These are phyloP conservation scores for Drosophila nannoptera DNA, from an alignment of 1,140 invertebrate genomes.

Conservation along the genomic window DNA sequence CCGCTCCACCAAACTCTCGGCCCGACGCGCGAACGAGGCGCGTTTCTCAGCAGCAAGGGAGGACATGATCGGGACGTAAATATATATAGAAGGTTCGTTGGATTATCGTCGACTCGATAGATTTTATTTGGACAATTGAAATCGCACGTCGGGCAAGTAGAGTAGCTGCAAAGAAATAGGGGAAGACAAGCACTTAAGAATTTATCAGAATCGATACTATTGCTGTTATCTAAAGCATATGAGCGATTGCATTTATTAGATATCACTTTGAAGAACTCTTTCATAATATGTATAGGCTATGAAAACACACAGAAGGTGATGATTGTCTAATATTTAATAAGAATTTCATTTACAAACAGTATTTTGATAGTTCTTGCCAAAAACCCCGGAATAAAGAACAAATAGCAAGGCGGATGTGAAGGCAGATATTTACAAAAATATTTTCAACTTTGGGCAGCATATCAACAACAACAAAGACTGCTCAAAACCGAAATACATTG, in stretches of 20 bases:
- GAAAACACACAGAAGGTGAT: constrained; percentile 11
- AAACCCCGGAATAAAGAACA: constrained; percentile 13
- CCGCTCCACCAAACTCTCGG: constrained; percentile 78
- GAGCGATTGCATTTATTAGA: constrained; percentile 29
- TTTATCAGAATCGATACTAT: constrained; percentile 4
- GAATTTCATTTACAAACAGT: neutral
- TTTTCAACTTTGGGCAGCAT: constrained; percentile 29
- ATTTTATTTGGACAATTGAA: constrained; percentile 1
- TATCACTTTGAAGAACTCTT: neutral
- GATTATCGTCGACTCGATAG: neutral
- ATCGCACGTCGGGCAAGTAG: neutral
- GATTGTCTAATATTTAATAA: constrained; percentile 9
- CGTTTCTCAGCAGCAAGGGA: constrained; percentile 60
- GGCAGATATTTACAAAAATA: constrained; percentile 23
- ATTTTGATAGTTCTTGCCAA: constrained; percentile 11
- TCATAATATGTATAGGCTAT: constrained; percentile 28
- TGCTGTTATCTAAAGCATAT: constrained; percentile 30
- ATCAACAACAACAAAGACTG: constrained; percentile 26
- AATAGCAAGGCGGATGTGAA: constrained; percentile 13
- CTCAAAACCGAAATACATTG: constrained; percentile 21
- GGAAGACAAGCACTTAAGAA: neutral
- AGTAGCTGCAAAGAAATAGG: constrained; percentile 39
- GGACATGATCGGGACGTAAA: constrained; percentile 42
- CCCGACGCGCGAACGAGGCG: constrained; percentile 76
- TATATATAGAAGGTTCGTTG: constrained; percentile 7